These are phyloP conservation scores for Agriopis leucophaearia DNA, from an alignment of 2,888 invertebrate genomes.

Conservation along the genomic window DNA sequence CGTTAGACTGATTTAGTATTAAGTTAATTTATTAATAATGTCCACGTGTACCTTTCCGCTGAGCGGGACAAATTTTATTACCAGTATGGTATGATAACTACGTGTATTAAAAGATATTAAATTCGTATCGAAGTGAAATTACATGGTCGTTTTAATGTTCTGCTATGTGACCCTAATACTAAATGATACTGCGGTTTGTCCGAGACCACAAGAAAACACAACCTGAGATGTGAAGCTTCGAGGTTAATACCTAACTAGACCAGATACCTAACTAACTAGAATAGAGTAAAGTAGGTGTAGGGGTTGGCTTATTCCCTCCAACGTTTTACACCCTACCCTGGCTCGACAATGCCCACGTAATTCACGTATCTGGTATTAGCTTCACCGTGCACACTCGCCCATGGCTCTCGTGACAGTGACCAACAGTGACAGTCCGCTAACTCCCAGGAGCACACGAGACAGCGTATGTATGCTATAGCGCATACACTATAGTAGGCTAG, in stretches of 20 bases:
- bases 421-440: too few relatives aligned
- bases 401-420: too few relatives aligned
- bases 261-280: too few relatives aligned
- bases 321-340: too few relatives aligned
- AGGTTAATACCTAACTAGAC: background rate
- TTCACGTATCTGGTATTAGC: too few relatives aligned
- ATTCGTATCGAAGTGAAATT: conserved; percentile 74
- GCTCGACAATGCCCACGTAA: too few relatives aligned
- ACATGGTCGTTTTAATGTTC: conserved; percentile 61
- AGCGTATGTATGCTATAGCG: too few relatives aligned
- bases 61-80: conserved; percentile 81
- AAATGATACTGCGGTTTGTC: conserved; percentile 26
- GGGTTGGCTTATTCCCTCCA: too few relatives aligned
- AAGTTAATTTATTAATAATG: conserved; percentile 82
- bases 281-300: too few relatives aligned
- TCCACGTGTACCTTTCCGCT: conserved; percentile 84
- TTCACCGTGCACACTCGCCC: too few relatives aligned
- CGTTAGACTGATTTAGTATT: conserved; percentile 84
- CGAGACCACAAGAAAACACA: conserved; percentile 22
- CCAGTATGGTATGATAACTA: conserved; percentile 74
- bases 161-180: conserved; percentile 28
- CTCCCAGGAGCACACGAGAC: too few relatives aligned
- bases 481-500: too few relatives aligned
- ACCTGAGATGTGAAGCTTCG: conserved; percentile 20
- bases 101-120: conserved; percentile 63